Percentiles rank a stretch among this genome's conserved stretches.
Conservation (phyloP, 2,888 invertebrate genomes). For the Phengaris alcon region DNA sequence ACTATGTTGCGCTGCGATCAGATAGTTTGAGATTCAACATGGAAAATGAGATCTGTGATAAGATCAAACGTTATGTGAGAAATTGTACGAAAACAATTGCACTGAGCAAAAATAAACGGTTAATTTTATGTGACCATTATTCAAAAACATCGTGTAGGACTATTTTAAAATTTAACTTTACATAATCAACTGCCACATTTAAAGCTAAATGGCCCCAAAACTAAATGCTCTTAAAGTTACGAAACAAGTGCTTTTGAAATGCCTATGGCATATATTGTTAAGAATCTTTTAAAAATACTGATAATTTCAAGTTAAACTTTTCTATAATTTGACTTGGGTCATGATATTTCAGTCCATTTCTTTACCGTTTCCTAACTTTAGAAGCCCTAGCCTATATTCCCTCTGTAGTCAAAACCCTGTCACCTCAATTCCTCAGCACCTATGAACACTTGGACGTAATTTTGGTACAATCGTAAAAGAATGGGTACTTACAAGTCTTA, state of each 20-base stretch:
- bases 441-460: slow-evolving; percentile 58
- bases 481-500: slow-evolving; percentile 2
- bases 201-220: background rate
- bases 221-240: background rate
- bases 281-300: background rate
- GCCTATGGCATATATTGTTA: background rate
- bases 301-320: background rate
- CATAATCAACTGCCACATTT: background rate
- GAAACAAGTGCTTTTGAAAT: background rate
- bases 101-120: no score
- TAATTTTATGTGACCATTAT: background rate
- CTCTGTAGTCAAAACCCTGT: slow-evolving; percentile 56
- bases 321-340: background rate
- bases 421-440: slow-evolving; percentile 66
- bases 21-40: background rate
- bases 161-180: background rate
- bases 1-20: background rate
- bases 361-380: slow-evolving; percentile 32
- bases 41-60: background rate
- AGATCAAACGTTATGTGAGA: no score
- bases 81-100: no score
- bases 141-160: background rate
- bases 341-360: background rate
- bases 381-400: slow-evolving; percentile 38
- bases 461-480: slow-evolving; percentile 2